These are phyloP conservation scores for Oostethus manadensis DNA, from an alignment of 2,113 vertebrate species.

Conservation along the genomic window DNA sequence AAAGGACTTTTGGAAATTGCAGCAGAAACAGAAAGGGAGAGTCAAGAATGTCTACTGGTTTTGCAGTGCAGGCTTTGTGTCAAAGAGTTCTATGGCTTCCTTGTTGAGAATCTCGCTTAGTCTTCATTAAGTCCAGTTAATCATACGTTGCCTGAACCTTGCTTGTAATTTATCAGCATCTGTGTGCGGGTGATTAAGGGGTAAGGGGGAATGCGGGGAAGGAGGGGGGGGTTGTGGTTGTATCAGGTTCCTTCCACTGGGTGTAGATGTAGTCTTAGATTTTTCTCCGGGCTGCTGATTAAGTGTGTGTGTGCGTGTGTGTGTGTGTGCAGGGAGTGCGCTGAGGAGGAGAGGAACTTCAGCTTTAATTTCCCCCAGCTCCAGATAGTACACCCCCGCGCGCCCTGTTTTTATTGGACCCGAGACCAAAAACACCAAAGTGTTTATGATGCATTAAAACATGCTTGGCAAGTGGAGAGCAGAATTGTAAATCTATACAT, in stretches of 20 bases:
- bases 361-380: constrained; percentile 74
- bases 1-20: constrained; percentile 64
- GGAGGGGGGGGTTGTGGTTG: constrained; percentile 47
- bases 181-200: constrained; percentile 57
- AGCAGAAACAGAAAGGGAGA: constrained; percentile 48
- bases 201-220: constrained; percentile 22
- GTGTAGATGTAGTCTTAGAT: constrained; percentile 76
- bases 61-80: constrained; percentile 34
- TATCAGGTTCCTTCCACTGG: constrained; percentile 72
- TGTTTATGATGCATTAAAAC: constrained; percentile 74
- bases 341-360: constrained; percentile 66
- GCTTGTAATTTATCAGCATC: constrained; percentile 58
- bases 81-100: constrained; percentile 47
- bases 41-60: constrained; percentile 17
- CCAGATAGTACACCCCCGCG: constrained; percentile 72
- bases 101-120: constrained; percentile 59
- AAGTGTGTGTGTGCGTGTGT: constrained; percentile 43
- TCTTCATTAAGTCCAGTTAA: constrained; percentile 63
- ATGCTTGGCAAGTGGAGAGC: constrained; percentile 46
- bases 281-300: constrained; percentile 71
- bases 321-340: constrained; percentile 38
- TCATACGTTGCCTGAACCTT: constrained; percentile 53
- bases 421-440: constrained; percentile 66
- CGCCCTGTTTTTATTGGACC: constrained; percentile 71
- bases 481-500: constrained; percentile 65